Base-by-base conservation (phyloP, 2,888 invertebrate genomes). In the Stenotaenia linearis region DNA sequence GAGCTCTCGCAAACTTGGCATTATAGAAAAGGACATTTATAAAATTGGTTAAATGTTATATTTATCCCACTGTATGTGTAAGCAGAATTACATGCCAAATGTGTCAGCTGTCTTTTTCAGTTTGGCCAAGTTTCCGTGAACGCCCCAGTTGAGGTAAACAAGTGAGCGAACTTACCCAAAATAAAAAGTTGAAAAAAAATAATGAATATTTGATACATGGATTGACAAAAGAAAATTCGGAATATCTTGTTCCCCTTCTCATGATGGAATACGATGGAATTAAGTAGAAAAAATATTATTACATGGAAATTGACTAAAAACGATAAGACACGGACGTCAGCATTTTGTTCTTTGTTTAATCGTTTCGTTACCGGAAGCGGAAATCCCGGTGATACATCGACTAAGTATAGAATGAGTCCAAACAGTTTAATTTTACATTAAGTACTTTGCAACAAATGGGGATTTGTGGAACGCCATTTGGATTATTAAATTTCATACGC, bases 201-300 rank as follows among this genome's bases (percentile, higher is more conserved):
- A 96, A 93, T 88, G 93, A 91, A 86, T 95, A 96, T 88, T 95
- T 96, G 77, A 95, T 92, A 87, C 93, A 93, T 77, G 93, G 92
- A 86, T 93, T 94, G 84, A 95, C 93, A 85, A 93, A 93, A 1
- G 92, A 37, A 35, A 75, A 75, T 25, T 75, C 75, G 18, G 40
- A 40, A 40, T 40, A 40, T 1, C n/a, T 3, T 40, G 12, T 37
- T 12, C 40, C 40, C 15, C 56, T n/a, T 23, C 56, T 56, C 56
- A 56, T 56, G 21, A 23, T 56, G 21, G 23, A 4, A 18, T 4
- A 23, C 23, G 18, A 56, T 56, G 23, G 10, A 75, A 75, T 30
- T 32, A 75, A 75, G 32, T 75, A 32, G 32, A 75, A 75, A 75
- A 75, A 28, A 75, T 75, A 75, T 23, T 32, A n/a, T n/a, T n/a